Evolutionary conservation across 2,113 vertebrate species (phyloP), one percentile per base, ranked within the genome.

Genomic region (Channa maculata): DNA sequence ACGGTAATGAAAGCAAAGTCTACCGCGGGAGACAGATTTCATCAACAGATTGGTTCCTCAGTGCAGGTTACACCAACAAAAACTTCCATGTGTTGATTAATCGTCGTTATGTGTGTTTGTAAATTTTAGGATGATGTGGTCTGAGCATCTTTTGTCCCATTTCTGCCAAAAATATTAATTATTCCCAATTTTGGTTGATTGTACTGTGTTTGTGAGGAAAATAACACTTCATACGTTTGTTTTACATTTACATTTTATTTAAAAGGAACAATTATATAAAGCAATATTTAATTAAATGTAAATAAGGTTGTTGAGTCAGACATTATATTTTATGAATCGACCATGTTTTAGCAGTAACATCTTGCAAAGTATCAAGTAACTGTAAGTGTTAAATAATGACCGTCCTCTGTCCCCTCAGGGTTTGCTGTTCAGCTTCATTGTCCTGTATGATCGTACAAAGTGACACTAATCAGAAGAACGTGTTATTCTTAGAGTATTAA

Each of bases 71-170:
- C 48, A 9, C 52, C 34, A 60, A 36, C 68, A 78, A 45, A 53
- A 75, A 59, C 69, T 13, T 53, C 48, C 51, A 66, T 63, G 49
- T 64, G 61, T 46, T 62, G 48, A 78, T 67, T 78, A 75, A 81
- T 75, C 13, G 70, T 64, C 67, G 4, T 33, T 5, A 72, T 41
- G 6, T 65, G 14, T 66, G 43, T 48, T 14, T 57, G 50, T 49
- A 38, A 39, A 48, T 24, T 24, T 24, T n/a, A 53, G 64, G 5
- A 36, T 36, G 15, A 46, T 46, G 60, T 61, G 15, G 9, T 44
- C 53, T 38, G 58, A 44, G 41, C 6, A n/a, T 60, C 11, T 43
- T 10, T 33, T 50, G 8, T 2, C 39, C 6, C 4, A 41, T 41
- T 41, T 46, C 46, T 77, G 41, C 1, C 60, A 50, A 24, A 24